Evolutionary conservation across 2,113 vertebrate species (phyloP).

Genomic region (Piprites chloris): DNA sequence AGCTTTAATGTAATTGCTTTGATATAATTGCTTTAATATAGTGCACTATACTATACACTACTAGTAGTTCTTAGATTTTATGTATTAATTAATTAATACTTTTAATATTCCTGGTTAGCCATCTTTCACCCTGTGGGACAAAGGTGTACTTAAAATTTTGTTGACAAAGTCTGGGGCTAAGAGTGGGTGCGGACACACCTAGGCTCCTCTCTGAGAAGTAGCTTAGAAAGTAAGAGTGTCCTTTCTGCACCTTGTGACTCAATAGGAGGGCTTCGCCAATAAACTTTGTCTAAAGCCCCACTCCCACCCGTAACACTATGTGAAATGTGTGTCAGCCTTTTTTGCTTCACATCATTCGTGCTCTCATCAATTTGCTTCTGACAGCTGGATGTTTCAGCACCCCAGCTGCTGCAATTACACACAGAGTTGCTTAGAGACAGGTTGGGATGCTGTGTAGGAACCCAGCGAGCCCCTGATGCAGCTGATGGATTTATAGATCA

Average conservation of each 20-base stretch:
- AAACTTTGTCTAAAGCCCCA: neutral
- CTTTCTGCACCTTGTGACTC: neutral
- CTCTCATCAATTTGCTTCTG: neutral
- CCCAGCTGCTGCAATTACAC: neutral
- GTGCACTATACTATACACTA: neutral
- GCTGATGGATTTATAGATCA: neutral
- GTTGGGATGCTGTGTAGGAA: neutral
- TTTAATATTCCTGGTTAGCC: neutral
- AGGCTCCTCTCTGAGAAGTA: neutral
- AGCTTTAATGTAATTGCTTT: neutral
- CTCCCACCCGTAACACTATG: neutral
- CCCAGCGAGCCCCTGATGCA: fast-evolving
- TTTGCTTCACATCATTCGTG: neutral
- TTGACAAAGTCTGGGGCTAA: neutral
- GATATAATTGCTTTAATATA: neutral
- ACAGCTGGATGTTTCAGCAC: neutral
- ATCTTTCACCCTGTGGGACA: neutral
- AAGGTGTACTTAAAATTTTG: neutral
- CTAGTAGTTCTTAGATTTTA: neutral
- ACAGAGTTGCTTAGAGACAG: neutral
- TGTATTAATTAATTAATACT: neutral
- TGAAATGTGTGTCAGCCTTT: neutral
- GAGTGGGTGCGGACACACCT: neutral
- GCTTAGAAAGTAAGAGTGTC: neutral
- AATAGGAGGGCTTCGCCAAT: neutral